Conservation (phyloP, 2,113 vertebrate genomes). For the Alces alces region DNA sequence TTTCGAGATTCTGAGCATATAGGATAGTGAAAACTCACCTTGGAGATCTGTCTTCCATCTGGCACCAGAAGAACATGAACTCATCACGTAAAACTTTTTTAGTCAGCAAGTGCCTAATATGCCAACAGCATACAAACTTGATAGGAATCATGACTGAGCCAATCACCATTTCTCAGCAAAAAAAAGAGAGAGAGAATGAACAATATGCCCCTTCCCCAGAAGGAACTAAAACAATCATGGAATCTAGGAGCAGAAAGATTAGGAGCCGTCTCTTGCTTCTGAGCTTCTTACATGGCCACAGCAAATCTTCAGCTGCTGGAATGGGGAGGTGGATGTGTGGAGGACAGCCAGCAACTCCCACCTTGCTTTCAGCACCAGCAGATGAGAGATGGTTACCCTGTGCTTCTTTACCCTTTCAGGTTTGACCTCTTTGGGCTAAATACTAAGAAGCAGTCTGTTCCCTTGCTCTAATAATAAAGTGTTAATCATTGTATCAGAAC, state of each 20-base stretch:
- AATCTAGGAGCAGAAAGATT: slow-evolving; percentile 15
- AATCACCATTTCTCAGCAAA: slow-evolving; percentile 44
- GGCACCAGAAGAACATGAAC: slow-evolving; percentile 71
- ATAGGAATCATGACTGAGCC: slow-evolving; percentile 69
- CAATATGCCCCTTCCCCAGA: slow-evolving; percentile 18
- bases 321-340: neutral
- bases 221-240: slow-evolving; percentile 61
- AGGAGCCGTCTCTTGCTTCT: slow-evolving; percentile 33
- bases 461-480: slow-evolving; percentile 78
- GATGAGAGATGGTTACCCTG: slow-evolving; percentile 20
- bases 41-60: slow-evolving; percentile 58
- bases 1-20: slow-evolving; percentile 91
- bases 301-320: neutral
- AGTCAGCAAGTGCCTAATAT: slow-evolving; percentile 85
- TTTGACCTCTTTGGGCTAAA: slow-evolving; percentile 58
- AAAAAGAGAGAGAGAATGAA: neutral
- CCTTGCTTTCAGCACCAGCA: slow-evolving; percentile 37
- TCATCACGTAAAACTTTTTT: slow-evolving; percentile 78
- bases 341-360: slow-evolving; percentile 14
- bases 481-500: slow-evolving; percentile 63
- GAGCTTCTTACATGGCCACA: neutral
- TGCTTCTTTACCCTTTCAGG: slow-evolving; percentile 36
- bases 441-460: slow-evolving; percentile 65
- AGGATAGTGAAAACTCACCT: slow-evolving; percentile 67
- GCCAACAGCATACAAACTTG: slow-evolving; percentile 73